Conservation (phyloP, 2,797 vertebrate genomes). For the Rhincodon typus region DNA sequence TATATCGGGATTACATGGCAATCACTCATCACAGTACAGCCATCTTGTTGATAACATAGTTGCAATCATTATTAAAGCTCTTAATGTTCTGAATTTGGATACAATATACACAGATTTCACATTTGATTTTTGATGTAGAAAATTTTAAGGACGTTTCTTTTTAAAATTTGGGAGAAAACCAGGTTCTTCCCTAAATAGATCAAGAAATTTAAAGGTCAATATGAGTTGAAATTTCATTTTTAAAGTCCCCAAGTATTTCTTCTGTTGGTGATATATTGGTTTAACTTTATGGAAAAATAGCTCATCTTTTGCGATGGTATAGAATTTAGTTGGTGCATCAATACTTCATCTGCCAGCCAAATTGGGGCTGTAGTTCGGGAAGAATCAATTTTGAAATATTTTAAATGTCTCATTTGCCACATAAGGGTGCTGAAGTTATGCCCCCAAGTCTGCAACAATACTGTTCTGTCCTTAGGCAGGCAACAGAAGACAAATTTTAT, state of each 20-base stretch:
- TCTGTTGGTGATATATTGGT: background rate
- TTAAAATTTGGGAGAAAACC: background rate
- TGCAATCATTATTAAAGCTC: slow-evolving; percentile 13
- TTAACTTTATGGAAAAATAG: background rate
- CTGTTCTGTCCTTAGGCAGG: background rate
- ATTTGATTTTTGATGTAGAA: background rate
- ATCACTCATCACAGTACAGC: background rate
- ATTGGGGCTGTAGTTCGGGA: background rate
- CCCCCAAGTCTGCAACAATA: background rate
- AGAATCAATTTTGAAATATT: background rate
- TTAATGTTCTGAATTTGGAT: background rate
- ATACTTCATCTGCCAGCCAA: background rate
- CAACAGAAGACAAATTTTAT: background rate
- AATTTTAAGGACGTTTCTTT: background rate
- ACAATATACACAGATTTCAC: background rate
- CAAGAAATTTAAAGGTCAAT: background rate
- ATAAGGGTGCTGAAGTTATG: background rate
- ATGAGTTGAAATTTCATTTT: background rate
- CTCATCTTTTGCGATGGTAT: background rate
- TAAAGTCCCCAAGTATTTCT: background rate
- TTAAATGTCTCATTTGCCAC: background rate
- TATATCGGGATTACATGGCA: background rate
- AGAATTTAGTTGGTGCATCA: background rate
- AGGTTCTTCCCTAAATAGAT: background rate
- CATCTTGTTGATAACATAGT: background rate